Base-by-base conservation (phyloP, 1,140 invertebrate genomes). In the Armadillidium nasatum region DNA sequence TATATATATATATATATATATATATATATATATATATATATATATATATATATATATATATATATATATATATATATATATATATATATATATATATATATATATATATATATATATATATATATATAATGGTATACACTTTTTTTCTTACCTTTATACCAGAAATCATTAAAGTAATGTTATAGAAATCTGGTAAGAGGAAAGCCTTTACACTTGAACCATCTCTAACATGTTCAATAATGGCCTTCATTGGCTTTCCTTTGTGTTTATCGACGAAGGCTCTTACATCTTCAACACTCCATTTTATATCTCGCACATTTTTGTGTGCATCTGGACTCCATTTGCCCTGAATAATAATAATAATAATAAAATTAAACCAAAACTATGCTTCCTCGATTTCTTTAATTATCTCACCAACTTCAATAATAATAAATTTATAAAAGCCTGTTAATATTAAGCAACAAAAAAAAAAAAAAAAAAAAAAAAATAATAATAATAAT, bases 191-290 rank as follows among this genome's bases (percentile, higher is more conserved):
- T 6, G 96, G 95, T 44, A 97, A 83, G 0, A 99, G 85, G 81
- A 97, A 93, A 0, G 92, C 91, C 77, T 95, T 88, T 1, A 98
- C 89, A 0, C 96, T 98, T 21, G 95, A 97, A 2, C 97, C 97
- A 87, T 99, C 96, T 77, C 95, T 88, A 0, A 99, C 95, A 87
- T 96, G 92, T 85, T 98, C 96, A 83, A 99, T 93, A 43, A 98
- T 89, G 71, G 94, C 95, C 84, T 90, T 88, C 11, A 96, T 86
- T 0, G 92, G 92, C 83, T 95, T 93, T 46, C 90, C 88, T 44
- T 89, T 89, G 78, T 90, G 89, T 78, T 92, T 90, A 74, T 95
- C 93, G 11, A 95, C 91, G 84, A 97, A 90, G 70, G 88, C 87
- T 66, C 91, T 88, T 7, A 93, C 90, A 84, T 93, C 92, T 22